These are phyloP conservation scores for Nothura maculosa DNA, from an alignment of 2,797 vertebrate species.

Conservation along the genomic window DNA sequence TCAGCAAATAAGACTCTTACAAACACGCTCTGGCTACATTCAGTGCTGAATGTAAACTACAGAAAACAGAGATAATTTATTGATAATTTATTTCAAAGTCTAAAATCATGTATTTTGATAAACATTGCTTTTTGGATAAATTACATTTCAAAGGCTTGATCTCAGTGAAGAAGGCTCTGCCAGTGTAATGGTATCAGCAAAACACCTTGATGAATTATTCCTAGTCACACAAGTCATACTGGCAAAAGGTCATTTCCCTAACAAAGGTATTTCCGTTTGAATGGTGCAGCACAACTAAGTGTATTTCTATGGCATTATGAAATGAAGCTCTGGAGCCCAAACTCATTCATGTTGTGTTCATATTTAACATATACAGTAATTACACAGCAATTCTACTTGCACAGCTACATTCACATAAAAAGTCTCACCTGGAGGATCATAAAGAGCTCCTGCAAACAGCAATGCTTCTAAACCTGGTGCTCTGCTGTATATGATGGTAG, in stretches of 20 bases:
- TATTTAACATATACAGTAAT: not conserved
- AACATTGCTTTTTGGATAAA: not conserved
- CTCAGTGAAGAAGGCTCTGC: not conserved
- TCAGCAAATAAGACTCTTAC: not conserved
- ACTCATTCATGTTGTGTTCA: not conserved
- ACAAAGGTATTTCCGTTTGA: not conserved
- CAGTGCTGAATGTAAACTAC: not conserved
- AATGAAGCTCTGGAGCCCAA: not conserved
- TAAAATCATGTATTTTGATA: not conserved
- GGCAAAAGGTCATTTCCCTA: not conserved
- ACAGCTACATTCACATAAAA: not conserved
- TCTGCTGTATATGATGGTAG: not conserved
- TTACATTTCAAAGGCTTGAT: not conserved
- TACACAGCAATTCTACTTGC: not conserved
- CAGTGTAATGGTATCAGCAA: not conserved
- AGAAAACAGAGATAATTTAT: not conserved
- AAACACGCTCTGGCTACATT: not conserved
- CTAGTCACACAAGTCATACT: not conserved
- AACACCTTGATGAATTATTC: rapidly evolving
- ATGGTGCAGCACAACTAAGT: rapidly evolving
- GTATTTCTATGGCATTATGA: not conserved
- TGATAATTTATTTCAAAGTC: not conserved
- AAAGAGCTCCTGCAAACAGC: not conserved
- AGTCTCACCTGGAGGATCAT: not conserved
- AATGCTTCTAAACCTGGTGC: not conserved